Percentiles rank a stretch among this genome's conserved stretches.
phyloP scores from a whole-genome alignment of 2,888 invertebrate species.

The Brenthis hecate region DNA sequence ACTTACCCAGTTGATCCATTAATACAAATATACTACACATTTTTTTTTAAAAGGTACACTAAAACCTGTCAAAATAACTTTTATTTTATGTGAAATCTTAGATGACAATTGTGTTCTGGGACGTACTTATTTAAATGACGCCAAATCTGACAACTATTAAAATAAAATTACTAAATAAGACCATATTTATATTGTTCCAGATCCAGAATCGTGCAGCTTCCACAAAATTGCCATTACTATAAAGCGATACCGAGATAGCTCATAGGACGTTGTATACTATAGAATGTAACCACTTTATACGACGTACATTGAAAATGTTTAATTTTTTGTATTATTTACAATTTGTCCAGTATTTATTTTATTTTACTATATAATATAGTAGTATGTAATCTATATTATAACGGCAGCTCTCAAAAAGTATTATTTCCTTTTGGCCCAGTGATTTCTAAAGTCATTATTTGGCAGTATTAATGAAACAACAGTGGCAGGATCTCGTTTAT shows the following conservation, averaged over 20 bases:
- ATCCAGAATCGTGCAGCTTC: conserved; percentile 67
- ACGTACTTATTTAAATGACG: no score
- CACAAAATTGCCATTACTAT: conserved; percentile 76
- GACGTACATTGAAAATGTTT: conserved; percentile 34
- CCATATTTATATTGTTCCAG: conserved; percentile 34
- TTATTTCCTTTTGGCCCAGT: conserved; percentile 49
- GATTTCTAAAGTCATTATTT: conserved; percentile 58
- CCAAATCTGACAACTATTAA: neutral
- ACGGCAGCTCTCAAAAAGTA: conserved; percentile 59
- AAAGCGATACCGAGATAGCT: conserved; percentile 53
- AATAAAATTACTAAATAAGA: neutral
- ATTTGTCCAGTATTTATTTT: conserved; percentile 48
- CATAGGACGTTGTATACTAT: conserved; percentile 70
- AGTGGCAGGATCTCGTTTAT: conserved; percentile 73
- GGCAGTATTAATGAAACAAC: conserved; percentile 70
- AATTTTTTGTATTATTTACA: conserved; percentile 61
- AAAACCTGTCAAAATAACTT: no score
- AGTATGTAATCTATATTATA: conserved; percentile 20
- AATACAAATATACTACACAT: no score
- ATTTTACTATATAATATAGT: conserved; percentile 10
- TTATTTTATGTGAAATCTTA: no score
- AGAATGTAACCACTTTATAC: conserved; percentile 52
- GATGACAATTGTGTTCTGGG: no score
- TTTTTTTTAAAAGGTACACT: no score
- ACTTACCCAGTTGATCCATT: no score